Conservation (phyloP, 2,888 invertebrate genomes). For the Conistra vaccinii region DNA sequence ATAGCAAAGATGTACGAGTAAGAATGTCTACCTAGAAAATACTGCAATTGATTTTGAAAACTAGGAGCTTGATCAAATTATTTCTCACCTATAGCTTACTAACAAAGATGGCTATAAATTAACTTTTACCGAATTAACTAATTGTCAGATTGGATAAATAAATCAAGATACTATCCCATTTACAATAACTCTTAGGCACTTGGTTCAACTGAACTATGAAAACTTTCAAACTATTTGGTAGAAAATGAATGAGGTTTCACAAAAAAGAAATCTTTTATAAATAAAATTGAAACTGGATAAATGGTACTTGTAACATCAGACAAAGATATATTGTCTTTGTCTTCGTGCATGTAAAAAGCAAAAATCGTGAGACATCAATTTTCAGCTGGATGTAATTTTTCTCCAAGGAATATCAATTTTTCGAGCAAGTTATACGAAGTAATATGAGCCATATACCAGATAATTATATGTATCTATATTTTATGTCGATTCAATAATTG, state of each 20-base stretch:
- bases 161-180: conserved; percentile 29
- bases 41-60: not conserved
- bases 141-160: conserved; percentile 19
- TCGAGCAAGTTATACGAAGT: not conserved
- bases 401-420: conserved; percentile 13
- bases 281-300: too few relatives aligned
- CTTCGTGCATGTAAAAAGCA: not conserved
- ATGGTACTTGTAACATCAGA: too few relatives aligned
- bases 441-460: not conserved
- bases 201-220: conserved; percentile 6
- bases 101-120: conserved; percentile 1
- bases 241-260: conserved; percentile 28
- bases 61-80: not conserved
- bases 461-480: too few relatives aligned
- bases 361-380: not conserved
- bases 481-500: conserved; percentile 6
- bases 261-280: conserved; percentile 5
- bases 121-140: not conserved
- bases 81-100: not conserved
- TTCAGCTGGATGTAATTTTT: not conserved
- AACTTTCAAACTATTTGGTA: conserved; percentile 28
- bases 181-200: conserved; percentile 27
- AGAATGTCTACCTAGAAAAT: not conserved
- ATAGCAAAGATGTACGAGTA: not conserved
- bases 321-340: too few relatives aligned